A percentile compares a stretch with the other conserved stretches of the same genome.
Evolutionary conservation across 2,888 invertebrate species (phyloP).

Genomic region (Selenia dentaria): DNA sequence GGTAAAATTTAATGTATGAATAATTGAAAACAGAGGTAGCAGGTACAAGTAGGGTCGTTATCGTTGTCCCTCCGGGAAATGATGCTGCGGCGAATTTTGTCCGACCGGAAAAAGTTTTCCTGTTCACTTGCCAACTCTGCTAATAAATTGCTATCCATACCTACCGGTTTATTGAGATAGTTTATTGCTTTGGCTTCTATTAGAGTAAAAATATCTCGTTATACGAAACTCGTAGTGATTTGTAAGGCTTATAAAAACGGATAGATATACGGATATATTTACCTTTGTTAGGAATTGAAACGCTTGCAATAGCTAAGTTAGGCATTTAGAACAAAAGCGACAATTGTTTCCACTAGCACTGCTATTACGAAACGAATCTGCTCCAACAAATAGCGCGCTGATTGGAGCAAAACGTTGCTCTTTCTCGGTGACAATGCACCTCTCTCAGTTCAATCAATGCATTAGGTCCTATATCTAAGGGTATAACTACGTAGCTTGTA

Average conservation of each 20-base stretch:
- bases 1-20: conserved; percentile 71
- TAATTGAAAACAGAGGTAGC: conserved; percentile 76
- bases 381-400: conserved; percentile 27
- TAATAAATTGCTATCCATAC: conserved; percentile 39
- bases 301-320: too few species aligned
- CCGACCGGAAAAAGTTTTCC: conserved; percentile 55
- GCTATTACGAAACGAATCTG: conserved; percentile 24
- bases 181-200: conserved; percentile 32
- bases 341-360: conserved; percentile 5
- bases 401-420: conserved; percentile 32
- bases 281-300: too few species aligned
- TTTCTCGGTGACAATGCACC: conserved; percentile 27
- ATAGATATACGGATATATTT: too few species aligned
- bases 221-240: too few species aligned
- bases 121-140: conserved; percentile 50
- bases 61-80: conserved; percentile 67
- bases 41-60: conserved; percentile 72
- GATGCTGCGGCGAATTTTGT: conserved; percentile 60
- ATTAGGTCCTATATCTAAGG: conserved; percentile 16
- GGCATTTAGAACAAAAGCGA: conserved; percentile 4
- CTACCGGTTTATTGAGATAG: conserved; percentile 52
- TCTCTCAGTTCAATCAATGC: conserved; percentile 26
- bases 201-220: background rate
- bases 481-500: too few species aligned
- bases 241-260: too few species aligned